Base-by-base conservation (phyloP, 2,888 invertebrate genomes). In the Drosophila colorata region DNA sequence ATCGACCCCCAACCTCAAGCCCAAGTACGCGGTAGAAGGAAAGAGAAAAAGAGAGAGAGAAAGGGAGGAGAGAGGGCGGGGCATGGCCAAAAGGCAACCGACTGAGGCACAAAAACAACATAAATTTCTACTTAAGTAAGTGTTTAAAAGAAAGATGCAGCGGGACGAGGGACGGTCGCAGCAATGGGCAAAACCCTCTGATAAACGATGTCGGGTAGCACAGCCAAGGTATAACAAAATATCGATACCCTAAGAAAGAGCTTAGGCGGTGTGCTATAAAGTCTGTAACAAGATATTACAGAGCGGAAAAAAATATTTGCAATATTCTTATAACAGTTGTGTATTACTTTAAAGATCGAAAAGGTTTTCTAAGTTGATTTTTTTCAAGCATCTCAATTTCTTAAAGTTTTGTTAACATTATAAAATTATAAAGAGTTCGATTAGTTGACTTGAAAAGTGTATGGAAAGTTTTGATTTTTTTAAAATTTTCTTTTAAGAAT, bases 111-210 rank as follows among this genome's bases (percentile, higher is more conserved):
- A 81, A 85, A 84, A 81, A 86, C 87, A 85, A 82, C 85, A 86
- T 85, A 85, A 85, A 86, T 86, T 87, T 82, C 79, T 83, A 87
- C 81, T 87, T 87, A 85, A 87, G 86, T 87, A 87, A 87, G 87
- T 87, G 86, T 87, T 87, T 87, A 87, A 87, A 81, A 81, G 78
- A 80, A 85, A 64, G 80, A 76, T 69, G 78, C 74, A 77, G 61
- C 65, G 63, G 31, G 48, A 35, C 28, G 66, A 60, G 66, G 20
- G 40, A 25, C 18, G 18, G 11, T 28, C 35, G 46, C 20, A 40
- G 47, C 31, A 43, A 38, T 43, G 37, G 38, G 9, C n/a, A 31
- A 49, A 43, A 44, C 55, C 55, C 51, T 61, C 78, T 78, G 79
- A 78, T 78, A 78, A 78, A 78, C 78, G 79, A 79, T 73, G 47